These are phyloP conservation scores for Sitobion miscanthi DNA, from an alignment of 1,140 invertebrate species.

Conservation along the genomic window DNA sequence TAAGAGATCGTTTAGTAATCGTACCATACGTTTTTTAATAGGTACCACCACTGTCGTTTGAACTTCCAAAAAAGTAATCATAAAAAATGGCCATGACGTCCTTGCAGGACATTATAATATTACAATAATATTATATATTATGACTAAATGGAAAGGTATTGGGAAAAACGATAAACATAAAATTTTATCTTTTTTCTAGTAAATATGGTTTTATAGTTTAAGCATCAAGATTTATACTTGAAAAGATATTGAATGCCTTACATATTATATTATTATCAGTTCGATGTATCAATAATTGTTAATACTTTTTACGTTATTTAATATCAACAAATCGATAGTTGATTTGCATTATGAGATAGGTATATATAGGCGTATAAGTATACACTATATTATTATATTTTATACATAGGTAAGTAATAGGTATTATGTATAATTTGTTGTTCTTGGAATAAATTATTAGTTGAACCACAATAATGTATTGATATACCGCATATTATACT, in stretches of 20 bases:
- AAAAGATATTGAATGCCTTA: background rate
- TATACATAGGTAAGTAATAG: too few relatives aligned
- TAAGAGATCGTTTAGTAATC: background rate
- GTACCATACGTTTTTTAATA: background rate
- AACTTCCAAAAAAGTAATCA: background rate
- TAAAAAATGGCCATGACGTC: background rate
- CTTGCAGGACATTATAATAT: background rate
- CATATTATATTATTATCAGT: slow-evolving; percentile 6
- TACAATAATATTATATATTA: background rate
- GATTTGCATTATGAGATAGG: background rate
- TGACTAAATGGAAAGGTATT: background rate
- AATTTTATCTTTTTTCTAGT: background rate
- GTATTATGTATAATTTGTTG: background rate
- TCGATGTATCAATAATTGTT: background rate
- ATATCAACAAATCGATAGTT: background rate
- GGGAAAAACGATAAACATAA: background rate
- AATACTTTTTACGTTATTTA: background rate
- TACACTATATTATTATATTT: too few relatives aligned
- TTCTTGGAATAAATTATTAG: background rate
- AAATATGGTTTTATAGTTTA: background rate
- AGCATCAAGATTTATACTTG: background rate
- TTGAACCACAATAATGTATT: background rate
- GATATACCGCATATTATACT: background rate
- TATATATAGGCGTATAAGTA: too few relatives aligned
- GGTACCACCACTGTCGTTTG: background rate